Conservation (phyloP, 2,888 invertebrate genomes). For the Crioceris asparagi region DNA sequence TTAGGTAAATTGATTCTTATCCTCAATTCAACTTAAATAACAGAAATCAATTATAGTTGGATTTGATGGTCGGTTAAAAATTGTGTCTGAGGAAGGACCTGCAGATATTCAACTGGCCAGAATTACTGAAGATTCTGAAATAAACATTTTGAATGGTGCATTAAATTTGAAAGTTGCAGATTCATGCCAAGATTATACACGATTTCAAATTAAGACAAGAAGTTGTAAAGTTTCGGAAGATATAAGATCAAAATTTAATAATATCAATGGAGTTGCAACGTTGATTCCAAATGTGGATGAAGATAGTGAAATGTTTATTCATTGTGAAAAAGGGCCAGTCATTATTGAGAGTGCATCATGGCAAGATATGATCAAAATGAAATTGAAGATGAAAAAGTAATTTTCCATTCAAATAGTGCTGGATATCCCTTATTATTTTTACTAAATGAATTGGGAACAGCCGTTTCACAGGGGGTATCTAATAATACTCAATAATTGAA, state of each 20-base stretch:
- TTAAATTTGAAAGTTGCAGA: slow-evolving; percentile 29
- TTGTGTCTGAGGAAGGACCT: slow-evolving; percentile 26
- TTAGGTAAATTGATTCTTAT: slow-evolving; percentile 20
- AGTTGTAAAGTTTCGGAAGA: slow-evolving; percentile 15
- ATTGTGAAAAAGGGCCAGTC: slow-evolving; percentile 23
- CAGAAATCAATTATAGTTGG: slow-evolving; percentile 28
- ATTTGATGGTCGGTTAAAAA: slow-evolving; percentile 33
- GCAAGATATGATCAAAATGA: slow-evolving; percentile 27
- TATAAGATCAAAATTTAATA: slow-evolving; percentile 15
- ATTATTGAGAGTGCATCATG: slow-evolving; percentile 24
- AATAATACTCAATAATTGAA: no score
- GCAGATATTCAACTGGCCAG: slow-evolving; percentile 32
- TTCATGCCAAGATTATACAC: slow-evolving; percentile 24
- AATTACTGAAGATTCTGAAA: slow-evolving; percentile 28
- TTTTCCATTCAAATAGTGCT: no score
- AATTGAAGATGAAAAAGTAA: slow-evolving; percentile 19
- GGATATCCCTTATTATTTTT: no score
- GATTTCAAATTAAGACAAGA: slow-evolving; percentile 22
- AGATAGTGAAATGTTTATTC: slow-evolving; percentile 15
- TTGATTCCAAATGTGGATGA: slow-evolving; percentile 17
- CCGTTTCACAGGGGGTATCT: no score
- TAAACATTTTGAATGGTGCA: slow-evolving; percentile 25
- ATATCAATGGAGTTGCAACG: slow-evolving; percentile 10
- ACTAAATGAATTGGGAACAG: no score
- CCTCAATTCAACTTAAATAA: neutral